A percentile compares a stretch with the other conserved stretches of the same genome.
Conservation (phyloP, 2,888 invertebrate genomes). For the Coenonympha glycerion region DNA sequence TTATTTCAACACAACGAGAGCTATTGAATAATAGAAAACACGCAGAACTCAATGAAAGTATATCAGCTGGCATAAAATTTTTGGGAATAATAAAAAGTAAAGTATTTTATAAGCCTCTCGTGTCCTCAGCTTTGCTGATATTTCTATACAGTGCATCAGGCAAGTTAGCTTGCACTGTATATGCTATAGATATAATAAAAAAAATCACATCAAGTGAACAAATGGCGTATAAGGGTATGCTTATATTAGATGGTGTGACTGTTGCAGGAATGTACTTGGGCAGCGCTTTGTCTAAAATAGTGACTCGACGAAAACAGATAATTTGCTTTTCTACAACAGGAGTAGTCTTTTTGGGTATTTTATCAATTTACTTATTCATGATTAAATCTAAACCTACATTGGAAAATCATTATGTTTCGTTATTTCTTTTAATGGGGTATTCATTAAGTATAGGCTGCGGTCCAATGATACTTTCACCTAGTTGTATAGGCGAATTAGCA, state of each 20-base stretch:
- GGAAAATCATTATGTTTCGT: not conserved
- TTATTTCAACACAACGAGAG: slow-evolving; percentile 19
- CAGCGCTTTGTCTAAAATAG: slow-evolving; percentile 26
- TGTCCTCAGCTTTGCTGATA: not conserved
- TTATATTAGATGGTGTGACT: slow-evolving; percentile 24
- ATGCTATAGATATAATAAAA: slow-evolving; percentile 18
- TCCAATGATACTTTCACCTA: slow-evolving; percentile 36
- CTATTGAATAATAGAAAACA: slow-evolving; percentile 7
- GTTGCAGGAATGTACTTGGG: slow-evolving; percentile 37
- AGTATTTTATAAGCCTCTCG: slow-evolving; percentile 21
- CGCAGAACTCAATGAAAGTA: not conserved
- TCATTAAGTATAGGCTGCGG: slow-evolving; percentile 25
- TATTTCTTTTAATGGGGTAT: slow-evolving; percentile 17
- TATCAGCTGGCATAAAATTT: not conserved
- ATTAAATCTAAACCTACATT: not conserved
- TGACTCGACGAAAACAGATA: slow-evolving; percentile 35
- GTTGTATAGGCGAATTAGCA: slow-evolving; percentile 35
- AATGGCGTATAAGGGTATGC: slow-evolving; percentile 17
- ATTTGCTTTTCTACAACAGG: slow-evolving; percentile 15
- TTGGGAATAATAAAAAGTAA: slow-evolving; percentile 7
- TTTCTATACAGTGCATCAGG: slow-evolving; percentile 9
- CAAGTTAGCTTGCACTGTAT: slow-evolving; percentile 9
- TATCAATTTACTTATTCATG: slow-evolving; percentile 7
- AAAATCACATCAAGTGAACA: slow-evolving; percentile 15
- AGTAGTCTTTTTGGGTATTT: not conserved